Evolutionary conservation across 2,113 vertebrate genomes (phyloP), one percentile per base, ranked within the genome.

Genomic region (Corythaixoides concolor): DNA sequence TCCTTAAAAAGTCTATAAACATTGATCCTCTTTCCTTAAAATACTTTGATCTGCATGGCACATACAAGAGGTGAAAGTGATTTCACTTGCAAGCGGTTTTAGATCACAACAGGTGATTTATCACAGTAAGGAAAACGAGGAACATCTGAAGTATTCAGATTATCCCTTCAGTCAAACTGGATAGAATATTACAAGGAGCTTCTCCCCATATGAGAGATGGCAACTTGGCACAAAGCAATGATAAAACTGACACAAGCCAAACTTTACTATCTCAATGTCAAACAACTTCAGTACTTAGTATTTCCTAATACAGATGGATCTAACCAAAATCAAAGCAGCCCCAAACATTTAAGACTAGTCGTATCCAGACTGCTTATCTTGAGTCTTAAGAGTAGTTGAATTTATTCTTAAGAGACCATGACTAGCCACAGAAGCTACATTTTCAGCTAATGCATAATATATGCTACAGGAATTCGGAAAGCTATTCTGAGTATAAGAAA

Each of bases 391-490:
- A 47, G 88, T 28, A 72, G 43, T 28, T 85, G 69, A 66, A 79
- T 74, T 86, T 95, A 79, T 95, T 92, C 67, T 81, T 85, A 49
- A 91, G 76, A 72, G 58, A 85, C 58, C 1, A 1, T 60, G 77
- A 87, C 76, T 88, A 88, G 67, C 47, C 85, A 96, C 66, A 70
- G 72, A 89, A 75, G 32, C 76, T 90, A 50, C 58, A 76, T 77
- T 96, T 94, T 94, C 87, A 94, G 47, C 64, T 95, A 92, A 96
- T 93, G 75, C 74, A 96, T 95, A 94, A 97, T 95, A 95, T 55
- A 94, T 91, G 80, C 58, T 52, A 81, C 78, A 88, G 74, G 80
- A 95, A 95, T 96, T 33, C 41, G 93, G 85, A 92, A 91, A 80
- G 58, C 78, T 95, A 91, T 96, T 97, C 85, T 93, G 59, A 94